These are phyloP conservation scores for Teleogryllus occipitalis DNA, from an alignment of 1,140 invertebrate species.

Conservation along the genomic window DNA sequence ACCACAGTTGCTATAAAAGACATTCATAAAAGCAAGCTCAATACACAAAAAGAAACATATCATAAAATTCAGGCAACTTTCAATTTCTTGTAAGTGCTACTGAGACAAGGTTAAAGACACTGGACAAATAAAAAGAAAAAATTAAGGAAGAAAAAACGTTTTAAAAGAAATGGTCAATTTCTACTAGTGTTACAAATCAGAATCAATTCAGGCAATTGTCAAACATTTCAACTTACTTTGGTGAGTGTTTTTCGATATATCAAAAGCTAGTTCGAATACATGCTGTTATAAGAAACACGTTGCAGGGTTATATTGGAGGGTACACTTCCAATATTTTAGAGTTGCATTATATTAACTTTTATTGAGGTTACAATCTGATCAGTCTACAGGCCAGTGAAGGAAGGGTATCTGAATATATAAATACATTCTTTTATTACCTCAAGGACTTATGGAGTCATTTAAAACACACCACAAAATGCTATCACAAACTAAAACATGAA, in stretches of 20 bases:
- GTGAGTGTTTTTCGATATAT: not conserved
- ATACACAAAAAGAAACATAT: not conserved
- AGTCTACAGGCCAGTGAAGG: too few species aligned
- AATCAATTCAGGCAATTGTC: not conserved
- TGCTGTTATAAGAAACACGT: not conserved
- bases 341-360: too few species aligned
- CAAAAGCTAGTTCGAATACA: not conserved
- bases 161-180: not conserved
- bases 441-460: too few species aligned
- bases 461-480: too few species aligned
- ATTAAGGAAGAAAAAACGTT: not conserved
- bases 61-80: not conserved
- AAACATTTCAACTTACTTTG: not conserved
- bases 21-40: not conserved
- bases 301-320: not conserved
- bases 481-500: too few species aligned
- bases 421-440: too few species aligned
- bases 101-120: not conserved
- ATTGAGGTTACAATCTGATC: too few species aligned
- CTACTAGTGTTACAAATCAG: not conserved
- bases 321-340: too few species aligned
- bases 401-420: too few species aligned
- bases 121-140: not conserved
- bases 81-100: not conserved
- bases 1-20: constrained; percentile 1